Percentiles rank a stretch among this genome's conserved stretches.
These are phyloP conservation scores for Hydriomena furcata DNA, from an alignment of 2,888 invertebrate genomes.

Conservation along the genomic window DNA sequence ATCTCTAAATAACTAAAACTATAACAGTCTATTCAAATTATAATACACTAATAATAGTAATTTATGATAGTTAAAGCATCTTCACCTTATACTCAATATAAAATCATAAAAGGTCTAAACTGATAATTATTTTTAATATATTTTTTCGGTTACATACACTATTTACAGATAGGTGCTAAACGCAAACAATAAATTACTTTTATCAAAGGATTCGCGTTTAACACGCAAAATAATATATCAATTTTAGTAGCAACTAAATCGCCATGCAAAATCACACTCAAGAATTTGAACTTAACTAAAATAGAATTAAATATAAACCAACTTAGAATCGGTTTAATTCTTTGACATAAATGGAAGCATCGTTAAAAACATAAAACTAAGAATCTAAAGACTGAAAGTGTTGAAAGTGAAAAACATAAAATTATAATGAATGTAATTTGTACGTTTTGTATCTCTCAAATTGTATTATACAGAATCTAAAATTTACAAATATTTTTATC, in stretches of 20 bases:
- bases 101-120: slow-evolving; percentile 76
- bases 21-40: slow-evolving; percentile 84
- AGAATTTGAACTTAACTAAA: slow-evolving; percentile 70
- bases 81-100: slow-evolving; percentile 81
- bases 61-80: slow-evolving; percentile 83
- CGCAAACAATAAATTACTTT: slow-evolving; percentile 70
- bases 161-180: slow-evolving; percentile 71
- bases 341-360: slow-evolving; percentile 84
- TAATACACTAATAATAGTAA: slow-evolving; percentile 79
- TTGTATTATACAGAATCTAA: slow-evolving; percentile 39
- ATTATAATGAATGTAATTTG: slow-evolving; percentile 38
- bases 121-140: slow-evolving; percentile 68
- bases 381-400: slow-evolving; percentile 52
- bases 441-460: slow-evolving; percentile 51
- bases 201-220: slow-evolving; percentile 65
- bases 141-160: slow-evolving; percentile 68
- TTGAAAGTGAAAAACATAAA: slow-evolving; percentile 31
- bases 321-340: slow-evolving; percentile 79
- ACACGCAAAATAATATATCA: slow-evolving; percentile 63
- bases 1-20: slow-evolving; percentile 74
- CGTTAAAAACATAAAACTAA: slow-evolving; percentile 70
- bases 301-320: slow-evolving; percentile 72
- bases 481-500: slow-evolving; percentile 35
- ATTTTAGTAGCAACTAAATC: slow-evolving; percentile 75
- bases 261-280: slow-evolving; percentile 81